A percentile compares a stretch with the other conserved stretches of the same genome.
These are phyloP conservation scores for Theretra japonica DNA, from an alignment of 2,888 invertebrate genomes.

Conservation along the genomic window DNA sequence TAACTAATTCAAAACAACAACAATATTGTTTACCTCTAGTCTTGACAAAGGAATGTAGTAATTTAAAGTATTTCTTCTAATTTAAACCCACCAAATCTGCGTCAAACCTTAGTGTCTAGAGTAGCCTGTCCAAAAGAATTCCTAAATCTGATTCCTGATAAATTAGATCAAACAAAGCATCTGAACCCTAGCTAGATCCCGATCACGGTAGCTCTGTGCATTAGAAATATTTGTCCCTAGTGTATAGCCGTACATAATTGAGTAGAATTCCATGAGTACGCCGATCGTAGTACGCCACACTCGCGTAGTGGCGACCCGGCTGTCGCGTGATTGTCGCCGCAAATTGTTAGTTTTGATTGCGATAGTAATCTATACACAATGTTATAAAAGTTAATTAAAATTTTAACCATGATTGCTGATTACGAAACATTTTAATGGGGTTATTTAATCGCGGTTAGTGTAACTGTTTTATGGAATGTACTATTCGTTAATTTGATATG, in stretches of 20 bases:
- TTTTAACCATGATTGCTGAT: not conserved
- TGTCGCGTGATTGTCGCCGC: conserved; percentile 12
- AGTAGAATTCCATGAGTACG: conserved; percentile 1
- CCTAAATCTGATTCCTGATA: not conserved
- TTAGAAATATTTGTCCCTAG: conserved; percentile 10
- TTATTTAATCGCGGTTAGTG: not conserved
- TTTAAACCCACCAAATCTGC: conserved; percentile 39
- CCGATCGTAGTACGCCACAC: conserved; percentile 2
- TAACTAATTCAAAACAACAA: conserved; percentile 5
- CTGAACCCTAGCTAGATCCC: conserved; percentile 25
- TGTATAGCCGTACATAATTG: not conserved
- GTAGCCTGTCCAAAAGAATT: conserved; percentile 29
- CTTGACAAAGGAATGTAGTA: not conserved
- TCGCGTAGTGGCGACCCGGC: not conserved
- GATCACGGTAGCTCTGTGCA: conserved; percentile 4
- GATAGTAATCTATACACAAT: conserved; percentile 11
- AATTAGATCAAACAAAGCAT: conserved; percentile 4
- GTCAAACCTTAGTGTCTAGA: conserved; percentile 44
- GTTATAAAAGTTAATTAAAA: conserved; percentile 17
- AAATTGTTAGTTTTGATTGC: conserved; percentile 18
- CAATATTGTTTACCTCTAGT: not conserved
- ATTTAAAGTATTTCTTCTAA: not conserved
- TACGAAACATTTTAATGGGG: not conserved
- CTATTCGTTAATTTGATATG: not conserved
- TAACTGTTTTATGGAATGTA: not conserved